Evolutionary conservation across 2,888 invertebrate genomes (phyloP).

Genomic region (Andrena trimmerana): DNA sequence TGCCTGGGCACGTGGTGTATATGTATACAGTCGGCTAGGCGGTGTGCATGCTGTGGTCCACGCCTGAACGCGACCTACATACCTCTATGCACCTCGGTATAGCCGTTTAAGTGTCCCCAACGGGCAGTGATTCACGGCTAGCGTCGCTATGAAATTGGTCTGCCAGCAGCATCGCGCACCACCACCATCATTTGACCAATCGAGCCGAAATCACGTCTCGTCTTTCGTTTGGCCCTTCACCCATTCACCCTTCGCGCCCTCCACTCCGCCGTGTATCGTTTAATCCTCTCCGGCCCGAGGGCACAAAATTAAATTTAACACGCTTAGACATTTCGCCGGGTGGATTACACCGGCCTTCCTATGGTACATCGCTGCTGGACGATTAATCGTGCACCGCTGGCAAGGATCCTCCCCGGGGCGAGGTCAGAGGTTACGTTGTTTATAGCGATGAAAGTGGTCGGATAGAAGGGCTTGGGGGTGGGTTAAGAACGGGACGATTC

Average conservation of each 20-base stretch:
- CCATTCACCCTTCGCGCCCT: background rate
- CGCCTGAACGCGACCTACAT: slow-evolving; percentile 43
- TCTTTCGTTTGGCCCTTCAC: background rate
- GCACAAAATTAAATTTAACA: slow-evolving; percentile 46
- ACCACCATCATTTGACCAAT: slow-evolving; percentile 61
- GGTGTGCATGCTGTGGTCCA: slow-evolving; percentile 31
- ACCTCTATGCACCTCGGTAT: slow-evolving; percentile 47
- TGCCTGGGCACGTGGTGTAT: slow-evolving; percentile 66
- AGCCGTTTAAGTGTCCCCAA: slow-evolving; percentile 73
- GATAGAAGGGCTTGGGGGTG: slow-evolving; percentile 16
- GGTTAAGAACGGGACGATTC: slow-evolving; percentile 32
- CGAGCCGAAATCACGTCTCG: slow-evolving; percentile 37
- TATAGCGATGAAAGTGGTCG: slow-evolving; percentile 53
- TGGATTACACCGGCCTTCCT: slow-evolving; percentile 23
- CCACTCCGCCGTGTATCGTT: background rate
- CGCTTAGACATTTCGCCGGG: slow-evolving; percentile 19
- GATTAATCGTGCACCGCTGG: slow-evolving; percentile 45
- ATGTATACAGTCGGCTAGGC: slow-evolving; percentile 64
- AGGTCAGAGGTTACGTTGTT: slow-evolving; percentile 51
- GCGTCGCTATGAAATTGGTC: slow-evolving; percentile 75
- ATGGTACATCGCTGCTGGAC: slow-evolving; percentile 27
- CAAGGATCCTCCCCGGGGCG: background rate
- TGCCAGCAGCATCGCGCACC: slow-evolving; percentile 60
- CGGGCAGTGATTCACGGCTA: slow-evolving; percentile 77
- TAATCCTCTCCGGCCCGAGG: slow-evolving; percentile 26